Evolutionary conservation across 2,888 invertebrate genomes (phyloP).

Genomic region (Thereva nobilitata): DNA sequence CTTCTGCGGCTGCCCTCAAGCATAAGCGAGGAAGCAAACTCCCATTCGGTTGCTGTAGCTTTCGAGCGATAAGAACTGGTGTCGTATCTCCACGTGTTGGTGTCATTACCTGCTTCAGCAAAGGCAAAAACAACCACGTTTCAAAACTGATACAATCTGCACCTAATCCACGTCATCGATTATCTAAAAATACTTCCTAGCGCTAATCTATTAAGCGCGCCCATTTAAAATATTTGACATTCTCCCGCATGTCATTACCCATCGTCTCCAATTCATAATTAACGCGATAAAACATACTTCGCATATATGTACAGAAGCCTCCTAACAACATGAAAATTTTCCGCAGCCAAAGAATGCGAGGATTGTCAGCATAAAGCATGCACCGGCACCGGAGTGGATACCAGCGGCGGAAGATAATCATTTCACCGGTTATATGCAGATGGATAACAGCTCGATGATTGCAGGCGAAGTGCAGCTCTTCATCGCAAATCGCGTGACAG

Average conservation of each 20-base stretch:
- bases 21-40: no score
- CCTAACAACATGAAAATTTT: slow-evolving; percentile 26
- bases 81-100: no score
- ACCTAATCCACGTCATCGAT: no score
- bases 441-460: background rate
- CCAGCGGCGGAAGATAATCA: slow-evolving; percentile 31
- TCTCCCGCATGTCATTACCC: background rate
- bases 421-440: slow-evolving; percentile 9
- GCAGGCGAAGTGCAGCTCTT: slow-evolving; percentile 19
- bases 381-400: background rate
- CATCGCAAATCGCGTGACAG: slow-evolving; percentile 45
- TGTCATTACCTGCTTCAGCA: no score
- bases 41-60: no score
- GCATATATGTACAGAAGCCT: background rate
- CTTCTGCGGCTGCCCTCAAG: no score
- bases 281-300: slow-evolving; percentile 27
- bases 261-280: slow-evolving; percentile 29
- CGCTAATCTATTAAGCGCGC: no score
- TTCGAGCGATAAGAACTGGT: no score
- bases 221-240: no score
- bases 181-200: no score
- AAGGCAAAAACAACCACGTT: no score
- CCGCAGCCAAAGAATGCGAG: slow-evolving; percentile 27
- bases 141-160: no score
- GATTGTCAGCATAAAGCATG: slow-evolving; percentile 26